phyloP scores from a whole-genome alignment of 2,888 invertebrate genomes.

The Anaspis maculata region DNA sequence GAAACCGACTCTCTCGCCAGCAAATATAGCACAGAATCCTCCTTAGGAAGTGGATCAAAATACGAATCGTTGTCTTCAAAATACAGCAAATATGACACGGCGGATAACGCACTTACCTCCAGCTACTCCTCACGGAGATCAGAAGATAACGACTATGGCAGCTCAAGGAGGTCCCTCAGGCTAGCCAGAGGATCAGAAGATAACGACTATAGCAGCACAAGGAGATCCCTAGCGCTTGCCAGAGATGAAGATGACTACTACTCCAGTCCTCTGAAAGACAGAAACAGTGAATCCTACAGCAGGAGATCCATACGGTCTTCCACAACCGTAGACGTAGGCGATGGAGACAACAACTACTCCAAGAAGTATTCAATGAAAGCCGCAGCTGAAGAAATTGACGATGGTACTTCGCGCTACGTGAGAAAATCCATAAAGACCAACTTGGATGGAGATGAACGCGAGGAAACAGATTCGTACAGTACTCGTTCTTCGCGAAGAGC shows the following conservation, averaged over 20 bases:
- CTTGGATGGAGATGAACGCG: constrained; percentile 15
- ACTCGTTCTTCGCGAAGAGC: constrained; percentile 3
- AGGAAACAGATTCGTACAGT: background rate
- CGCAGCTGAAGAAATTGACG: constrained; percentile 27
- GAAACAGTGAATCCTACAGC: constrained; percentile 17
- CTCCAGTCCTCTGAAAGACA: constrained; percentile 16
- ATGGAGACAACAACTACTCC: constrained; percentile 25
- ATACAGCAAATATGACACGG: no score
- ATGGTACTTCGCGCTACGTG: constrained; percentile 29
- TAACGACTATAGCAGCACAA: constrained; percentile 18
- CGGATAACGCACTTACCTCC: no score
- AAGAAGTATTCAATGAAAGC: constrained; percentile 24
- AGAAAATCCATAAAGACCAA: constrained; percentile 27
- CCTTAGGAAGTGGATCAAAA: constrained; percentile 15
- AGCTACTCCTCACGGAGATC: background rate
- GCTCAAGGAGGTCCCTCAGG: constrained; percentile 20
- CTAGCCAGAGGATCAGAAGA: background rate
- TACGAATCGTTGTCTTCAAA: constrained; percentile 25
- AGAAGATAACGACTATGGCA: constrained; percentile 15
- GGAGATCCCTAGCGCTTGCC: no score
- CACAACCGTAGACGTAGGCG: constrained; percentile 16
- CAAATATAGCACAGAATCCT: constrained; percentile 18
- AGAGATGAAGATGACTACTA: constrained; percentile 6
- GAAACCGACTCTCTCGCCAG: constrained; percentile 16
- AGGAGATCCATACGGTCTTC: constrained; percentile 22